phyloP scores from a whole-genome alignment of 2,797 vertebrate species.

The Mus caroli region DNA sequence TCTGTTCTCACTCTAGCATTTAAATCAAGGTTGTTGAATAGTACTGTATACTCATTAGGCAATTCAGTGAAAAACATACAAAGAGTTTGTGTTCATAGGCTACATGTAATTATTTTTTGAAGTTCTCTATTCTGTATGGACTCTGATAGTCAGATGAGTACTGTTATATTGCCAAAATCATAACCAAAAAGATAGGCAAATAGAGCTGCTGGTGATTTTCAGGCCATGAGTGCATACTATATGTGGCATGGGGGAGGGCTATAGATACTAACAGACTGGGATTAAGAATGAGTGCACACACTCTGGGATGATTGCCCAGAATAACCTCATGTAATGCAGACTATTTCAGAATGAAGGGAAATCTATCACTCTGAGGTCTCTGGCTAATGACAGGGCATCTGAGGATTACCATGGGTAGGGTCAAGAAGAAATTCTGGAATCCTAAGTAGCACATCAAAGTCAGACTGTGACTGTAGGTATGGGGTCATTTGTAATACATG shows the following conservation, averaged over 20 bases:
- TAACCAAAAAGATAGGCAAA: neutral
- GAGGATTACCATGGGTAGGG: neutral
- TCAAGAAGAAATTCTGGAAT: neutral
- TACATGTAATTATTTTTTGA: neutral
- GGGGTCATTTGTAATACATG: neutral
- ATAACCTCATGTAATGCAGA: neutral
- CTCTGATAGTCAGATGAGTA: neutral
- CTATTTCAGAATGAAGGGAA: neutral
- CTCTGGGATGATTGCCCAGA: neutral
- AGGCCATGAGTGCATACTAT: neutral
- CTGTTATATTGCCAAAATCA: neutral
- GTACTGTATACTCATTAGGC: neutral
- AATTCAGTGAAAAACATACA: neutral
- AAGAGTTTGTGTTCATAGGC: slow-evolving; percentile 13
- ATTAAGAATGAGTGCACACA: neutral
- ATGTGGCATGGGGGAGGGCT: neutral
- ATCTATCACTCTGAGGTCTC: neutral
- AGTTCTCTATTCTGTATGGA: neutral
- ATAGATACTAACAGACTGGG: neutral
- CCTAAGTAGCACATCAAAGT: neutral
- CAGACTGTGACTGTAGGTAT: neutral
- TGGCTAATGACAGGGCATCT: neutral
- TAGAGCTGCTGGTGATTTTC: neutral
- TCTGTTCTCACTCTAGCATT: neutral
- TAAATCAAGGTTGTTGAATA: neutral